These are phyloP conservation scores for Elephas maximus DNA, from an alignment of 2,113 vertebrate genomes.

Conservation along the genomic window DNA sequence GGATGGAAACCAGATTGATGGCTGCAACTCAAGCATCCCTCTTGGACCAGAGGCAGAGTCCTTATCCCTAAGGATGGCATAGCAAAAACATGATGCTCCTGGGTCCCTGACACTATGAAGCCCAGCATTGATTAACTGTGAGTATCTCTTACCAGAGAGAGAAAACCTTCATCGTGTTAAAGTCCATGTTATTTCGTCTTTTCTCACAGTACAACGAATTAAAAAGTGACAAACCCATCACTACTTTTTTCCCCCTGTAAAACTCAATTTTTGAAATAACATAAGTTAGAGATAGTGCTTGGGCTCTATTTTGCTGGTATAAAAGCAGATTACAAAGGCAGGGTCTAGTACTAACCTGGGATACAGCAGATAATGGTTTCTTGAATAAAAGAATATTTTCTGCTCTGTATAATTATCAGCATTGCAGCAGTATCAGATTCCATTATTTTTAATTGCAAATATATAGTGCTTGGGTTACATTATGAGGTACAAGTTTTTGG, in stretches of 20 bases:
- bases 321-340: background rate
- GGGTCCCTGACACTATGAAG: background rate
- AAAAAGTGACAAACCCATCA: background rate
- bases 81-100: background rate
- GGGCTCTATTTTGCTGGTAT: background rate
- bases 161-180: background rate
- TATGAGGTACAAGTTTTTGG: background rate
- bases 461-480: background rate
- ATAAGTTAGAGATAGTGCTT: background rate
- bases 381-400: constrained; percentile 43
- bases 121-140: background rate
- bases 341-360: background rate
- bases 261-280: background rate
- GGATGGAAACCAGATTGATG: background rate
- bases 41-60: background rate
- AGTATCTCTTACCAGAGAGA: background rate
- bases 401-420: background rate
- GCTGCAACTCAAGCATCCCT: background rate
- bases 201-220: constrained; percentile 1
- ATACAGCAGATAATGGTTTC: background rate
- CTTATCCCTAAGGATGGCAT: fast-evolving
- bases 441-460: constrained; percentile 30
- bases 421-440: background rate
- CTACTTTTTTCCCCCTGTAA: background rate
- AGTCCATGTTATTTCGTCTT: background rate